Conservation (phyloP, 1,140 invertebrate genomes). For the Aphelinus certus region DNA sequence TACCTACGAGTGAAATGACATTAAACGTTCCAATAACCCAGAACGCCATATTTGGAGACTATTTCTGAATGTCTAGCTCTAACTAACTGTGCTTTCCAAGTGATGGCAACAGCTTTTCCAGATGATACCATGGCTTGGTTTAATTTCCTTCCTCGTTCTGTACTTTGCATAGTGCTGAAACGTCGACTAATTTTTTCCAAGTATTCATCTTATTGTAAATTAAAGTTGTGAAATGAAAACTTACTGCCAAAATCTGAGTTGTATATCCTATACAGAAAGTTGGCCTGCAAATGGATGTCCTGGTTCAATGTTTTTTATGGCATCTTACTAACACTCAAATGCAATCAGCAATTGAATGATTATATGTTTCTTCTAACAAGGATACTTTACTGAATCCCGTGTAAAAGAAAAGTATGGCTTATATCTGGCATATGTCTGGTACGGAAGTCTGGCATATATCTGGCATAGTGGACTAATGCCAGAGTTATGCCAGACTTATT, state of each 20-base stretch:
- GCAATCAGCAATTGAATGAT: conserved; percentile 86
- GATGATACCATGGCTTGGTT: conserved; percentile 93
- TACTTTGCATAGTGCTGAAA: conserved; percentile 90
- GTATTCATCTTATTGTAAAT: conserved; percentile 1
- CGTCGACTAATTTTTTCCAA: conserved; percentile 32
- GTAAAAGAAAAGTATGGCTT: too few species aligned
- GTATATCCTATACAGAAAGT: conserved; percentile 93
- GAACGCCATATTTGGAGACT: too few species aligned
- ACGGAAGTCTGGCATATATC: too few species aligned
- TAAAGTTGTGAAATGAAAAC: conserved; percentile 44
- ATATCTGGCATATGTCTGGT: too few species aligned
- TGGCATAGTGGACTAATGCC: too few species aligned
- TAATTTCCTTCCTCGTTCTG: conserved; percentile 90
- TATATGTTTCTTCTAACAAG: conserved; percentile 86
- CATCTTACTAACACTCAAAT: conserved; percentile 74
- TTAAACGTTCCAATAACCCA: too few species aligned
- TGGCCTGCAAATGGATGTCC: conserved; percentile 93
- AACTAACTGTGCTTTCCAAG: conserved; percentile 81
- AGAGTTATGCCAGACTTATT: too few species aligned
- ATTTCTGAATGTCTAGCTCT: conserved; percentile 47
- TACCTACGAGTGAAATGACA: conserved; percentile 69
- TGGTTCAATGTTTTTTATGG: conserved; percentile 74
- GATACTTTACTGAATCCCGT: too few species aligned
- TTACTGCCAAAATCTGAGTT: conserved; percentile 90
- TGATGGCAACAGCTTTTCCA: conserved; percentile 89